Conservation (phyloP, 2,888 invertebrate species). For the Carabus problematicus region DNA sequence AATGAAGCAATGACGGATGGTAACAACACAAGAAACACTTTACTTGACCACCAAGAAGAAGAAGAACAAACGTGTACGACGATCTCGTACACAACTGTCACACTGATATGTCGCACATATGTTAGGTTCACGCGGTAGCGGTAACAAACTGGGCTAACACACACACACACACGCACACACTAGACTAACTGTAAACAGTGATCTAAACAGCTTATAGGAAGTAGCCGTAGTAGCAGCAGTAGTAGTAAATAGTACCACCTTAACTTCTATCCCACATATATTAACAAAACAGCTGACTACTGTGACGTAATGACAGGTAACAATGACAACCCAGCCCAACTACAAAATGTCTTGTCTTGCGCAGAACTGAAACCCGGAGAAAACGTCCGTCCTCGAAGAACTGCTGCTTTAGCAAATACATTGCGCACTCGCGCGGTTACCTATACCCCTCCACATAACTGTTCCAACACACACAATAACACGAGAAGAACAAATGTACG, state of each 20-base stretch:
- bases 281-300: slow-evolving; percentile 33
- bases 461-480: neutral
- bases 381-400: too few species aligned
- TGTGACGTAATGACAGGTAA: slow-evolving; percentile 32
- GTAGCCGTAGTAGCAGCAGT: too few species aligned
- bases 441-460: neutral
- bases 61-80: too few species aligned
- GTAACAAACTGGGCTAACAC: slow-evolving; percentile 6
- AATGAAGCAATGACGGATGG: too few species aligned
- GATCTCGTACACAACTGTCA: neutral
- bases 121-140: neutral
- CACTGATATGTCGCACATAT: slow-evolving; percentile 19
- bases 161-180: too few species aligned
- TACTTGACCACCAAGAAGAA: too few species aligned
- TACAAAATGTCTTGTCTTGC: slow-evolving; percentile 24
- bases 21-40: too few species aligned
- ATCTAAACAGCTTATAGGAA: neutral
- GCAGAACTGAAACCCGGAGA: slow-evolving; percentile 25
- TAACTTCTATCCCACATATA: slow-evolving; percentile 31
- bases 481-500: too few species aligned
- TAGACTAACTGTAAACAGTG: too few species aligned
- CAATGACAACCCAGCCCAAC: slow-evolving; percentile 18
- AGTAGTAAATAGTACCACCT: slow-evolving; percentile 17
- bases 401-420: too few species aligned
- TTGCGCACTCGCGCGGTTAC: too few species aligned